Evolutionary conservation across 2,797 vertebrate genomes (phyloP).

Genomic region (Semotilus atromaculatus): DNA sequence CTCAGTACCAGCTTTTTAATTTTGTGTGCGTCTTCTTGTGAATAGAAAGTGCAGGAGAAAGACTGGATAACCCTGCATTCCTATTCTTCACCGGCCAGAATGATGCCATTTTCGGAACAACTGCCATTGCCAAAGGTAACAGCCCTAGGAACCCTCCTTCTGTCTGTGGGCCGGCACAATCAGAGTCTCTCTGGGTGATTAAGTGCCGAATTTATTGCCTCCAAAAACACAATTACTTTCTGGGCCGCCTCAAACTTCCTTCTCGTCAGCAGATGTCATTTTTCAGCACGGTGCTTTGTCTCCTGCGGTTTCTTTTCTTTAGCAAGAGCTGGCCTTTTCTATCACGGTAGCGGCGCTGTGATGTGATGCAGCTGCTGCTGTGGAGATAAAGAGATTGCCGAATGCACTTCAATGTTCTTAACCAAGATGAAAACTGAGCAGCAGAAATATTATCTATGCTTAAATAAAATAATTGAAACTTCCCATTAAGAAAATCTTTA

Average conservation of each 20-base stretch:
- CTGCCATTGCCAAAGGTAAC: slow-evolving; percentile 85
- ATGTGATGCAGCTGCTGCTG: slow-evolving; percentile 84
- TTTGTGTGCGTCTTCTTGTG: slow-evolving; percentile 58
- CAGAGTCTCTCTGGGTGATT: slow-evolving; percentile 80
- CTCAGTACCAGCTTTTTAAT: slow-evolving; percentile 24
- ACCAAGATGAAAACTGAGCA: slow-evolving; percentile 8
- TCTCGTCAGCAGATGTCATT: slow-evolving; percentile 87
- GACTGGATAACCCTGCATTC: slow-evolving; percentile 78
- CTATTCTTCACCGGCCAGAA: slow-evolving; percentile 74
- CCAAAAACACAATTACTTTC: slow-evolving; percentile 88
- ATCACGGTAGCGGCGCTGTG: slow-evolving; percentile 87
- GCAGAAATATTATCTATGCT: background rate
- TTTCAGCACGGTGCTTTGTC: slow-evolving; percentile 88
- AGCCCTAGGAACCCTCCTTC: slow-evolving; percentile 71
- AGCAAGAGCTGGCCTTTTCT: slow-evolving; percentile 82
- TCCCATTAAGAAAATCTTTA: background rate
- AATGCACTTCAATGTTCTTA: slow-evolving; percentile 30
- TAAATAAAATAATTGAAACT: background rate
- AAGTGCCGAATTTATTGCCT: slow-evolving; percentile 86
- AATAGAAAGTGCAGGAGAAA: slow-evolving; percentile 80
- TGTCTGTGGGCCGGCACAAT: slow-evolving; percentile 72
- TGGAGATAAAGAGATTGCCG: slow-evolving; percentile 22
- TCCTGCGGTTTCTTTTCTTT: slow-evolving; percentile 66
- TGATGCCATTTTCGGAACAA: slow-evolving; percentile 70
- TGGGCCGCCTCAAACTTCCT: slow-evolving; percentile 82